Conservation (phyloP, 64 coral and sea anemone species). For the Montipora capricornis region DNA sequence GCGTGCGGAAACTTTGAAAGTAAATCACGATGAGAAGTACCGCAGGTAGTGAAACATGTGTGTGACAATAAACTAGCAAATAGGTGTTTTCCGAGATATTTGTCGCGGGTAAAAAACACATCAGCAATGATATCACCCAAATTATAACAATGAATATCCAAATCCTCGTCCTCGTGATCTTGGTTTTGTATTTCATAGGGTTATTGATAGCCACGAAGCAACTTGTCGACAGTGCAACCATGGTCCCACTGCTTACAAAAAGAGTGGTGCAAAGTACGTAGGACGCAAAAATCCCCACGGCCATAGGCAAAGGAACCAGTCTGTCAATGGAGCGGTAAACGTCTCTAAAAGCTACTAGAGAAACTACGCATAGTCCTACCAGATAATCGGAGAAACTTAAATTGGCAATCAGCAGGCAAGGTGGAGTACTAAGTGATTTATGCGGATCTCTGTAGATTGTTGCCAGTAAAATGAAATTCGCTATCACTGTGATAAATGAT, state of each 20-base stretch:
- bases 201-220: slow-evolving; percentile 10
- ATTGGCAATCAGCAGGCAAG: slow-evolving; percentile 39
- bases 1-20: background rate
- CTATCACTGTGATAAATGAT: background rate
- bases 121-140: background rate
- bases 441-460: slow-evolving; percentile 17
- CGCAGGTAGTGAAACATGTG: slow-evolving; percentile 18
- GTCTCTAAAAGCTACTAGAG: slow-evolving; percentile 4
- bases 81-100: background rate
- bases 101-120: background rate
- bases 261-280: slow-evolving; percentile 12
- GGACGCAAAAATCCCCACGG: background rate
- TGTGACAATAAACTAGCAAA: slow-evolving; percentile 28
- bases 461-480: slow-evolving; percentile 3
- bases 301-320: background rate
- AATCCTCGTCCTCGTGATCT: slow-evolving; percentile 9
- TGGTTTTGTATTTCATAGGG: slow-evolving; percentile 12
- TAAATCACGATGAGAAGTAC: background rate
- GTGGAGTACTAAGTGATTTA: slow-evolving; percentile 7
- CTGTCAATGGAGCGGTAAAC: background rate
- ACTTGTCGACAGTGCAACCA: background rate
- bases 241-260: slow-evolving; percentile 10
- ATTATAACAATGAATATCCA: background rate
- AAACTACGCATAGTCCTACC: slow-evolving; percentile 16
- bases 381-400: slow-evolving; percentile 15